Base-by-base conservation (phyloP, 2,113 vertebrate species). In the Gorsachius goisagi region DNA sequence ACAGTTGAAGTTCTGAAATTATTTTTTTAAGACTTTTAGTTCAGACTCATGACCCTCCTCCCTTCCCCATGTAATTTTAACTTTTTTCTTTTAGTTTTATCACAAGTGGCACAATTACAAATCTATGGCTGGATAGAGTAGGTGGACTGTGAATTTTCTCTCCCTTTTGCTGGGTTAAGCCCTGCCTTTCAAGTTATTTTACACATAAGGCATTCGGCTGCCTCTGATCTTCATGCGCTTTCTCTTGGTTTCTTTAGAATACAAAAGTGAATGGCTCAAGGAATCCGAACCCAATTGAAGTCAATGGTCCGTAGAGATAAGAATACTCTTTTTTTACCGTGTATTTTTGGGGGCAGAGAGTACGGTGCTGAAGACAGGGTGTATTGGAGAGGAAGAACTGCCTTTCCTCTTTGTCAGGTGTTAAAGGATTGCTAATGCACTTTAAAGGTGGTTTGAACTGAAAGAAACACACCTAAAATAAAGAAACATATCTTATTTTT, bases 121-220 rank as follows among this genome's bases (percentile, higher is more conserved):
- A 92, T 69, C 59, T 39, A 4, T 79, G 85, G 63, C 47, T 93
- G 75, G 77, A 89, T 86, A 63, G 89, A 90, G 93, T 93, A 94
- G 85, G 87, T 96, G 87, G 84, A 97, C 82, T 91, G 67, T 87
- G 89, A 95, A 83, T 93, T 95, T 96, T 47, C 82, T 77, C 63
- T 94, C 76, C 76, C n/a, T 94, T 96, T 94, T 95, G 52, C 84
- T 95, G 52, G 75, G 71, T 95, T 95, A 95, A 96, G 68, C 56
- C 66, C 67, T 94, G 75, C 47, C 79, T 94, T 97, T 95, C 77
- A 97, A 93, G 85, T 71, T 91, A 76, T 94, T 96, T 97, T 93
- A 81, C 72, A 95, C 68, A 95, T 81, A 88, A 94, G 94, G 73
- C 9, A 3, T 95, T 84, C 59, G 90, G 59, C 62, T 95, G 37